These are phyloP conservation scores for Galbula dea DNA, from an alignment of 2,113 vertebrate species.

Conservation along the genomic window DNA sequence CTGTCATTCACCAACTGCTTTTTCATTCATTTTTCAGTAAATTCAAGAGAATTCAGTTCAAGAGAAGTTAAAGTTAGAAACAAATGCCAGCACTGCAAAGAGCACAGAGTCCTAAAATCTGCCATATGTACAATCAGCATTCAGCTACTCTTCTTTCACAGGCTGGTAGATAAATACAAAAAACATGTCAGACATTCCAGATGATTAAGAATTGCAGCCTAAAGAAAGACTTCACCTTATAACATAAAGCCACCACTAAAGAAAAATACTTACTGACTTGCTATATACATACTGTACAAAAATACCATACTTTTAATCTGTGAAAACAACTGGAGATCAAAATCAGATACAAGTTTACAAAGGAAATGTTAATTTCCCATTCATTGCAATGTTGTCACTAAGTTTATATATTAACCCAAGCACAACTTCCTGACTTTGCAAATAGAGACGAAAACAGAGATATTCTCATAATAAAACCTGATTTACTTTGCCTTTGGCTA, in stretches of 20 bases:
- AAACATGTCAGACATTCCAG: neutral
- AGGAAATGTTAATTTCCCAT: slow-evolving; percentile 73
- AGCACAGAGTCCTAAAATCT: neutral
- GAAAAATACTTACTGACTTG: neutral
- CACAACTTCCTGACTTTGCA: slow-evolving; percentile 19
- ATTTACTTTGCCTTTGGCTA: neutral
- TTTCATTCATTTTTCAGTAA: neutral
- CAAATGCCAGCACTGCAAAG: neutral
- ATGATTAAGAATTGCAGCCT: neutral
- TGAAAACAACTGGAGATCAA: slow-evolving; percentile 54
- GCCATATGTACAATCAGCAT: neutral
- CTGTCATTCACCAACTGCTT: neutral
- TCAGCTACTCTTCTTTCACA: neutral
- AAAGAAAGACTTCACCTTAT: neutral
- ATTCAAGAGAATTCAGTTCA: neutral
- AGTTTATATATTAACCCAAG: slow-evolving; percentile 26
- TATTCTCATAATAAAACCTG: neutral
- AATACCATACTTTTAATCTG: slow-evolving; percentile 10
- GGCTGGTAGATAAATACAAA: neutral
- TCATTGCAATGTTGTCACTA: slow-evolving; percentile 52
- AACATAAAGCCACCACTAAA: neutral
- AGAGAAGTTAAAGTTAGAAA: neutral
- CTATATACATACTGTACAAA: neutral
- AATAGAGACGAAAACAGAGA: neutral
- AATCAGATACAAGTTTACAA: slow-evolving; percentile 38